Evolutionary conservation across 1,140 invertebrate species (phyloP).

Genomic region (Drosophila pseudoobscura): DNA sequence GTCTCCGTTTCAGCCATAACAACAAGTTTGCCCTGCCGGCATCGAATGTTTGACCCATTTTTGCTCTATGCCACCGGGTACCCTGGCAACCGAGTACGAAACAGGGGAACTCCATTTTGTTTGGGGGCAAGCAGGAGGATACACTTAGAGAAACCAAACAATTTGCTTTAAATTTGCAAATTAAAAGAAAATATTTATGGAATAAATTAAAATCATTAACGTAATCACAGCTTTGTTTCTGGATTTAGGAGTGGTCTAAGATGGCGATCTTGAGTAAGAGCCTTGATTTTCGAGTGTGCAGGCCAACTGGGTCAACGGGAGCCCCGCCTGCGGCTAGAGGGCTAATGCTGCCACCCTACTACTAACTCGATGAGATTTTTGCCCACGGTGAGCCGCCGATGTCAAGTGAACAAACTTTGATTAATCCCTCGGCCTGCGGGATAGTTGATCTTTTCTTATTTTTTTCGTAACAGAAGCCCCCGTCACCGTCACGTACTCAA

Average conservation of each 20-base stretch:
- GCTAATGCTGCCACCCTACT: not conserved
- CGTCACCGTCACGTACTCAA: constrained; percentile 48
- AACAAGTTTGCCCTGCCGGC: constrained; percentile 48
- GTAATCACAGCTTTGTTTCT: too few relatives aligned
- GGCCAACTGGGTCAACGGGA: constrained; percentile 38
- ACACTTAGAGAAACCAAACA: too few relatives aligned
- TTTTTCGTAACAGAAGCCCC: constrained; percentile 3
- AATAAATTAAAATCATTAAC: too few relatives aligned
- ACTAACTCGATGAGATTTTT: not conserved
- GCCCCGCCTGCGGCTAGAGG: not conserved
- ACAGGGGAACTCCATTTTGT: constrained; percentile 18
- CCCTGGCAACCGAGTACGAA: constrained; percentile 1
- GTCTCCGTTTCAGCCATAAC: constrained; percentile 34
- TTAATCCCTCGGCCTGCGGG: constrained; percentile 15
- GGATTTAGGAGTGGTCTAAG: too few relatives aligned
- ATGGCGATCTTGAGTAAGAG: too few relatives aligned
- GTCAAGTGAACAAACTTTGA: constrained; percentile 23
- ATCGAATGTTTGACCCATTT: constrained; percentile 45
- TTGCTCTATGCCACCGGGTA: not conserved
- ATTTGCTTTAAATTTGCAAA: too few relatives aligned
- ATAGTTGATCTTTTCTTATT: not conserved
- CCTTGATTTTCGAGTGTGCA: too few relatives aligned
- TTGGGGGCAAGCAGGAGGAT: constrained; percentile 1
- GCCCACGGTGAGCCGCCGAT: not conserved
- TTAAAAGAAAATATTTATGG: too few relatives aligned